These are phyloP conservation scores for Pagetopsis macropterus DNA, from an alignment of 2,797 vertebrate species.

Conservation along the genomic window DNA sequence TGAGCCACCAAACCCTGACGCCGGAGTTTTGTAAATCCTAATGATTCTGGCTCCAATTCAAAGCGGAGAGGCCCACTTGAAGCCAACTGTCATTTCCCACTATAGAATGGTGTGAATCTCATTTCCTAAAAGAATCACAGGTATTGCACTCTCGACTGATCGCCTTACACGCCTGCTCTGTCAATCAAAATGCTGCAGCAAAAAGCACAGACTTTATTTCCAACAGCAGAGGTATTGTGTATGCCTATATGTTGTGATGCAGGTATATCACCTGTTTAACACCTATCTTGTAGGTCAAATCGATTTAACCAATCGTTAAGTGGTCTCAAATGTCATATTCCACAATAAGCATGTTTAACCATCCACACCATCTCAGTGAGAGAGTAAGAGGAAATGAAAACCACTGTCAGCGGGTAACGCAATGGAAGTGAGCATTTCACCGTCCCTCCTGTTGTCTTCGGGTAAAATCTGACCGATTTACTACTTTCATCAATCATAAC, in stretches of 20 bases:
- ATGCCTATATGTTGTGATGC: not conserved
- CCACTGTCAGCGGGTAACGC: slow-evolving; percentile 37
- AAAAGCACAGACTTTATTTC: slow-evolving; percentile 28
- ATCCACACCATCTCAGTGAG: slow-evolving; percentile 3
- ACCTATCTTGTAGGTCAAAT: slow-evolving; percentile 35
- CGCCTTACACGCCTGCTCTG: slow-evolving; percentile 30
- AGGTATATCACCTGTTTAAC: slow-evolving; percentile 23
- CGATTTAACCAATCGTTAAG: slow-evolving; percentile 18
- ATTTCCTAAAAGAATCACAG: slow-evolving; percentile 68
- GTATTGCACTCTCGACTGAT: slow-evolving; percentile 51
- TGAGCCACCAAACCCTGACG: slow-evolving; percentile 62
- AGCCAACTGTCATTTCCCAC: slow-evolving; percentile 73
- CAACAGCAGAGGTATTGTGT: slow-evolving; percentile 3
- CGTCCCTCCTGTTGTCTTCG: too few relatives aligned
- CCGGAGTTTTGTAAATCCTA: slow-evolving; percentile 73
- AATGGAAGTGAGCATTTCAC: slow-evolving; percentile 41
- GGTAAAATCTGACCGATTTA: too few relatives aligned
- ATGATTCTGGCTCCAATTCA: slow-evolving; percentile 74
- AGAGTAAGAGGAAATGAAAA: slow-evolving; percentile 29
- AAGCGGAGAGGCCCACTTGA: slow-evolving; percentile 64
- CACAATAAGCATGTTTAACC: slow-evolving; percentile 31
- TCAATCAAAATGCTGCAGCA: slow-evolving; percentile 46
- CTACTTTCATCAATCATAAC: too few relatives aligned
- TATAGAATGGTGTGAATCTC: slow-evolving; percentile 72
- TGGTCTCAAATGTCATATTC: slow-evolving; percentile 34